Evolutionary conservation across 2,113 vertebrate species (phyloP), one percentile per base, ranked within the genome.

Genomic region (Toxotes chatareus): DNA sequence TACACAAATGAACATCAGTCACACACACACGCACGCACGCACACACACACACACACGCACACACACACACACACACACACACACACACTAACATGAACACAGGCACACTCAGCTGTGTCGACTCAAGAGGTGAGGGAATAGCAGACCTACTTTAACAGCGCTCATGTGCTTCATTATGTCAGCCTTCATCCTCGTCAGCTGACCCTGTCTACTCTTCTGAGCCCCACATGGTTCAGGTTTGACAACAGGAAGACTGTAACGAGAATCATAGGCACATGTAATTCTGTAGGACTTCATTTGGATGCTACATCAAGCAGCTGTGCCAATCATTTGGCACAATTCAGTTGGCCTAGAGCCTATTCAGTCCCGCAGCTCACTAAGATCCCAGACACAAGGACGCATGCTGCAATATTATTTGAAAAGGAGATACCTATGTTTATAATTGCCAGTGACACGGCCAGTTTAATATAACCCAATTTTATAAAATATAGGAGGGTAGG

Each of bases 151-250:
- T 90, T 91, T 81, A 75, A 67, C 61, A 11, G 80, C 3, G 32
- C 80, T 88, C 75, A 85, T 86, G 88, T 75, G 76, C 83, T 93
- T 83, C 83, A 89, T 87, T 81, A 86, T 88, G 73, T 88, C 90
- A 91, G 61, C 71, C 65, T 75, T 88, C 65, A 81, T 83, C 73
- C 49, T 56, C 13, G 72, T 38, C 67, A 57, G 7, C 42, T 76
- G 53, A 67, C 65, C 57, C 63, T 17, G 1, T 51, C 53, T 73
- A 32, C 57, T 63, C 44, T 60, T 74, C 46, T 80, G 83, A 85
- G 79, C 10, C 62, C 14, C 61, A 32, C 46, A 31, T 1, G 66
- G 47, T 67, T 62, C 57, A 64, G 34, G 42, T 66, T 64, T 79
- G 68, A 83, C 64, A 68, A 40, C n/a, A 64, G 44, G 36, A 60